Percentiles rank a stretch among this genome's conserved stretches.
phyloP scores from a whole-genome alignment of 1,140 invertebrate species.

The Thalassaphorura encarpata region DNA sequence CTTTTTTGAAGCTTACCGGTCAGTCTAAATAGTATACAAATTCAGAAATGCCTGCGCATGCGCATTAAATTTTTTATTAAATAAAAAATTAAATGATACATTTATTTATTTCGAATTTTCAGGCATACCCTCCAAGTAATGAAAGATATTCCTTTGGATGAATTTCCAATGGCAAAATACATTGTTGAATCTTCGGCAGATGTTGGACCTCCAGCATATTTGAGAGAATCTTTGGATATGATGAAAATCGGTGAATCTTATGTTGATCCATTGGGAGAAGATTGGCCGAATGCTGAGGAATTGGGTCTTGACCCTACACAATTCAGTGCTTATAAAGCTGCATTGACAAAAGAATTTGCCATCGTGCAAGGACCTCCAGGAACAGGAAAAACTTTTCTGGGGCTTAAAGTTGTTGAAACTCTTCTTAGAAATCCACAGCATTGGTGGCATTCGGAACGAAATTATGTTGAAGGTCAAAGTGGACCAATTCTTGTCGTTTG shows the following conservation, averaged over 20 bases:
- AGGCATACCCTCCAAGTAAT: conserved; percentile 45
- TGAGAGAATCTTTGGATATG: neutral
- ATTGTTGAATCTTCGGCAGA: conserved; percentile 41
- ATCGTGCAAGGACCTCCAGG: conserved; percentile 68
- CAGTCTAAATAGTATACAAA: neutral
- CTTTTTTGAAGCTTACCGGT: conserved; percentile 55
- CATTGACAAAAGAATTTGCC: conserved; percentile 50
- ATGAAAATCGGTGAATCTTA: neutral
- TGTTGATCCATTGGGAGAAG: neutral
- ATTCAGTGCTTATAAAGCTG: conserved; percentile 45
- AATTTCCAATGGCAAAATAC: conserved; percentile 53
- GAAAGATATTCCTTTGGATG: conserved; percentile 41
- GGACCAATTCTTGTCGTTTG: conserved; percentile 66
- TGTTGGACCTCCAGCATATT: conserved; percentile 28
- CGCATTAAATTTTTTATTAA: neutral
- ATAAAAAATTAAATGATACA: neutral
- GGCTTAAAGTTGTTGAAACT: conserved; percentile 18
- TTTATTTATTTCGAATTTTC: too few relatives aligned
- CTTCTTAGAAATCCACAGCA: conserved; percentile 10
- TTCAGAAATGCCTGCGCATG: neutral
- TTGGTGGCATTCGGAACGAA: conserved; percentile 44
- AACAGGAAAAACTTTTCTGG: conserved; percentile 60
- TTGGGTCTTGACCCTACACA: conserved; percentile 48
- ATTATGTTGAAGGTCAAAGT: neutral
- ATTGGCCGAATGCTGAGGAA: conserved; percentile 40